A percentile compares a stretch with the other conserved stretches of the same genome.
phyloP scores from a whole-genome alignment of 2,113 vertebrate genomes.

The Rhizomys pruinosus region DNA sequence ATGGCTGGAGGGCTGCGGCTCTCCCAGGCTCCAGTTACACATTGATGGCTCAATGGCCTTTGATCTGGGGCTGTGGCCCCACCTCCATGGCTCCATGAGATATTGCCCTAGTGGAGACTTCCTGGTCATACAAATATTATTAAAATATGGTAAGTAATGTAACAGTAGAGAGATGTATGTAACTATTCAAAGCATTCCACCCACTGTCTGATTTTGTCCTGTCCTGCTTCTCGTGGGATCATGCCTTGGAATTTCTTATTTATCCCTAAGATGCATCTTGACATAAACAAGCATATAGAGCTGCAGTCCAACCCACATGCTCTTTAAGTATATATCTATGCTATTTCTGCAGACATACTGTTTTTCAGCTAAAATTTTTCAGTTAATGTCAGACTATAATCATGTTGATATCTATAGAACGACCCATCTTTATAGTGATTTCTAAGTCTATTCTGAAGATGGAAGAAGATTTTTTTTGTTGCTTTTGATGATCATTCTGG shows the following conservation, averaged over 20 bases:
- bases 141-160: neutral
- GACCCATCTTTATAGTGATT: neutral
- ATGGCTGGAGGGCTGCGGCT: neutral
- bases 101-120: neutral
- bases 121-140: neutral
- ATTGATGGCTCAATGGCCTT: neutral
- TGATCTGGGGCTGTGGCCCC: too few relatives aligned
- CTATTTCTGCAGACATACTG: neutral
- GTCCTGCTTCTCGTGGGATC: neutral
- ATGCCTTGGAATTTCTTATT: neutral
- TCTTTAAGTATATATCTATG: neutral
- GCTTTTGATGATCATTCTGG: neutral
- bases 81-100: neutral
- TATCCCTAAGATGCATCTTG: neutral
- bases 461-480: neutral
- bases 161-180: neutral
- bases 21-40: neutral
- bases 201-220: neutral
- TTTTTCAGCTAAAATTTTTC: neutral
- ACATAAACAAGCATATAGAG: neutral
- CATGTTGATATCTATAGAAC: neutral
- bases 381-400: neutral
- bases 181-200: neutral
- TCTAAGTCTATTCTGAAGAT: neutral
- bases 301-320: neutral